Conservation (phyloP, 1,140 invertebrate genomes). For the Solenopsis fugax region DNA sequence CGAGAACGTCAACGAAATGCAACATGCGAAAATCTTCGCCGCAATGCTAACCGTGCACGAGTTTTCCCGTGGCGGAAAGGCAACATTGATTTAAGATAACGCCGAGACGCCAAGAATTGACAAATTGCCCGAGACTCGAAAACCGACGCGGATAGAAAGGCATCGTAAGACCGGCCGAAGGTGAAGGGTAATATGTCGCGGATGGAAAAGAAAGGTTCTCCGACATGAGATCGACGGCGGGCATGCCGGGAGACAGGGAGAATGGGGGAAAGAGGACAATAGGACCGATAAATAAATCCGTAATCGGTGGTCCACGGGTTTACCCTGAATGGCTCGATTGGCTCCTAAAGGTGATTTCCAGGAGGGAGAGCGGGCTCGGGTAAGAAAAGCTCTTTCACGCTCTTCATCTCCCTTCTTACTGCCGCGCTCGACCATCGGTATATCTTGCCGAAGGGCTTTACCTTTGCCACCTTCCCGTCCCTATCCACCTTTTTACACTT, state of each 20-base stretch:
- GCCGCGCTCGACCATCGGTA: slow-evolving; percentile 55
- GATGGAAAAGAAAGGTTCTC: slow-evolving; percentile 64
- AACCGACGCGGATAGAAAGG: slow-evolving; percentile 73
- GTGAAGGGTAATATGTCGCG: slow-evolving; percentile 72
- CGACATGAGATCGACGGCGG: slow-evolving; percentile 60
- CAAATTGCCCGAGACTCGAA: slow-evolving; percentile 69
- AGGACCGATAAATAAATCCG: slow-evolving; percentile 77
- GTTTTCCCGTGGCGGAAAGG: slow-evolving; percentile 43
- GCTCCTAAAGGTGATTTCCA: slow-evolving; percentile 69
- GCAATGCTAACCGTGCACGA: slow-evolving; percentile 10
- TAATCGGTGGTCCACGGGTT: slow-evolving; percentile 73
- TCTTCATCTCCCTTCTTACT: slow-evolving; percentile 38
- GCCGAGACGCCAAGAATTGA: slow-evolving; percentile 60
- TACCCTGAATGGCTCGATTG: slow-evolving; percentile 64
- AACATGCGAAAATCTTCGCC: neutral
- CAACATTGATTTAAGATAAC: slow-evolving; percentile 72
- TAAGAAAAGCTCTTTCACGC: slow-evolving; percentile 53
- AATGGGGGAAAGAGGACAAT: slow-evolving; percentile 67
- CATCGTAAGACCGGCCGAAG: slow-evolving; percentile 58
- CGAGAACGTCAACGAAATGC: neutral
- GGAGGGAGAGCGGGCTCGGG: neutral
- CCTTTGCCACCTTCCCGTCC: slow-evolving; percentile 22
- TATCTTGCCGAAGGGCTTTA: slow-evolving; percentile 53
- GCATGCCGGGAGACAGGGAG: neutral
- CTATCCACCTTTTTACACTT: slow-evolving; percentile 30